phyloP scores from a whole-genome alignment of 2,888 invertebrate genomes.

The Meganola albula region DNA sequence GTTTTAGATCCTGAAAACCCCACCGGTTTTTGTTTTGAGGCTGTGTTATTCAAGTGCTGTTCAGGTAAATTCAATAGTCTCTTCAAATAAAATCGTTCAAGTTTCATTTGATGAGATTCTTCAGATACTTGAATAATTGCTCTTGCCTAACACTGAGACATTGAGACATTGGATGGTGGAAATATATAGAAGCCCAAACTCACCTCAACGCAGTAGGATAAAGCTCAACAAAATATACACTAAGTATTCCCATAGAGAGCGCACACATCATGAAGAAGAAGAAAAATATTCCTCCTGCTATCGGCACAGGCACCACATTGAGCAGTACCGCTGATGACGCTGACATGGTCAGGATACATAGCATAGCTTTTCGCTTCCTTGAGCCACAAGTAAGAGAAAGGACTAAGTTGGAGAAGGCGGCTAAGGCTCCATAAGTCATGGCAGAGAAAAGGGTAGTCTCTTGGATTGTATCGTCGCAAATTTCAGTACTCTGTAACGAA shows the following conservation, averaged over 20 bases:
- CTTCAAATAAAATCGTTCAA: too few species aligned
- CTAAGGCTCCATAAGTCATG: constrained; percentile 63
- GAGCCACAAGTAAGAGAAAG: constrained; percentile 61
- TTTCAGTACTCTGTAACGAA: constrained; percentile 43
- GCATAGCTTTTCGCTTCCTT: constrained; percentile 62
- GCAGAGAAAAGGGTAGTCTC: constrained; percentile 64
- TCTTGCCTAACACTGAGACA: too few species aligned
- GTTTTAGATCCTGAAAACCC: too few species aligned
- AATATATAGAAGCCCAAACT: too few species aligned
- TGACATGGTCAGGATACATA: constrained; percentile 48
- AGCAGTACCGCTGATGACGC: constrained; percentile 50
- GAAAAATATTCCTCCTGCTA: constrained; percentile 66
- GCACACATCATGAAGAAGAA: constrained; percentile 66
- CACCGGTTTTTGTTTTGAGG: too few species aligned
- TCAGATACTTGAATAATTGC: too few species aligned
- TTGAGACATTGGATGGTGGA: too few species aligned
- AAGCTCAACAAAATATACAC: constrained; percentile 69
- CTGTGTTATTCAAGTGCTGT: too few species aligned
- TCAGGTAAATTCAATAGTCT: too few species aligned
- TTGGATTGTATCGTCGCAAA: constrained; percentile 65
- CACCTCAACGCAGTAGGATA: constrained; percentile 70
- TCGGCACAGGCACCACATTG: constrained; percentile 51
- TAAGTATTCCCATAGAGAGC: constrained; percentile 64
- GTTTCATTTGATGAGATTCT: too few species aligned
- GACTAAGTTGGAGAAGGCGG: constrained; percentile 56